Base-by-base conservation (phyloP, 2,113 vertebrate genomes). In the Channa maculata region DNA sequence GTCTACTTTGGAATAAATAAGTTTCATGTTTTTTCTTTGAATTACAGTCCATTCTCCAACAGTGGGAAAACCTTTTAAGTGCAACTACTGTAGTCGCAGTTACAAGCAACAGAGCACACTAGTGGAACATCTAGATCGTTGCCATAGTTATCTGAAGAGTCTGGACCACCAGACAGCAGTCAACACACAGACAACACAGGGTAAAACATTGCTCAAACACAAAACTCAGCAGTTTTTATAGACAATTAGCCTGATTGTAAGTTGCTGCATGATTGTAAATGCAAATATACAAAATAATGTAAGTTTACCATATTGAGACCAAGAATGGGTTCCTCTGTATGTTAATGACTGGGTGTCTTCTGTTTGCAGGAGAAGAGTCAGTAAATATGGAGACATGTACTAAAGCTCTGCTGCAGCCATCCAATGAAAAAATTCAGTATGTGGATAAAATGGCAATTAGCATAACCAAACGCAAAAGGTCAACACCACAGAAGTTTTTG, bases 41-140 rank as follows among this genome's bases (percentile, higher is more conserved):
- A 59, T 87, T 88, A 48, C 92, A 98, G 97, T 96, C 85, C 94
- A 96, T 77, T 98, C 96, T 79, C 97, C 95, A 55, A 96, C 96
- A 0, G 96, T 96, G 33, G 96, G 97, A 76, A 99, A 99, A 75
- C 97, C 96, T 87, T 98, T 96, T 91, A 99, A 99, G 92, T 99
- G 97, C 92, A 97, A 94, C 95, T 97, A 95, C 94, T 99, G 97
- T 10, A 97, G 96, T 71, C 96, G 97, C 48, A 98, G 96, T 95
- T 99, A 98, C 92, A 98, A 98, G 86, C 97, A 98, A 91, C 96
- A 97, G 88, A 97, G 93, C 84, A 97, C 97, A 57, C 86, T 99
- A 85, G 97, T 98, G 71, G 97, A 99, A 75, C 97, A 99, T 92
- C 95, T 96, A 65, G 96, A 98, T 69, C 95, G 96, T 13, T 98